Evolutionary conservation across 2,113 vertebrate species (phyloP), one percentile per base, ranked within the genome.

Genomic region (Coryphaenoides rupestris): DNA sequence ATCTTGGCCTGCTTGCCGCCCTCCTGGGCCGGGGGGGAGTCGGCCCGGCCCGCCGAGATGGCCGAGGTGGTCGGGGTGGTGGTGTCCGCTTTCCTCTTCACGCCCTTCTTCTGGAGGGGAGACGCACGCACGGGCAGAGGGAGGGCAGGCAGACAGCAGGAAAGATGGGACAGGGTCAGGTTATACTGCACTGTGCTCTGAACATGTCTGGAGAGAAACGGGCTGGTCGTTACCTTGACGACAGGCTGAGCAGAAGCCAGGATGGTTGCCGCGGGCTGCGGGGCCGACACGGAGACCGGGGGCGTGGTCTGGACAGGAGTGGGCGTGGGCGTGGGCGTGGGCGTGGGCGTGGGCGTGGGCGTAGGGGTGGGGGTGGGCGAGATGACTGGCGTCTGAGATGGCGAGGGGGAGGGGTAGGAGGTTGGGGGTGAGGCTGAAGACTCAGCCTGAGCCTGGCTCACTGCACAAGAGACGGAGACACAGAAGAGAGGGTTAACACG

Each of bases 51-150:
- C 15, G 96, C 94, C 0, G 96, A 95, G 90, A 98, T 99, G 60
- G 94, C 96, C 0, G 95, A 95, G 0, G 96, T 98, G 21, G 96
- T 99, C 22, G 97, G 97, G 0, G 97, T 99, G 45, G 97, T 99
- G 0, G 97, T 99, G 90, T 99, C 97, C 0, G 96, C 97, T 97
- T 99, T 99, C 92, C 97, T 84, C 84, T 99, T 99, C 80, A 99
- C 96, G 1, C 97, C 97, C 87, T 98, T 99, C 90, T 97, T 98
- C 96, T 99, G 88, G 17, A 61, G 22, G 65, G 46, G 19, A 65
- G 1, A 62, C 22, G 62, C 7, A 19, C 22, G 62, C 10, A 24
- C 23, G 21, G 21, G 49, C 53, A 47, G 19, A 21, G 19, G 22
- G 16, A 52, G 19, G n/a, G 3, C 19, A 14, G 17, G 15, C 47